Conservation (phyloP, 2,888 invertebrate genomes). For the Allolobophora icterica region DNA sequence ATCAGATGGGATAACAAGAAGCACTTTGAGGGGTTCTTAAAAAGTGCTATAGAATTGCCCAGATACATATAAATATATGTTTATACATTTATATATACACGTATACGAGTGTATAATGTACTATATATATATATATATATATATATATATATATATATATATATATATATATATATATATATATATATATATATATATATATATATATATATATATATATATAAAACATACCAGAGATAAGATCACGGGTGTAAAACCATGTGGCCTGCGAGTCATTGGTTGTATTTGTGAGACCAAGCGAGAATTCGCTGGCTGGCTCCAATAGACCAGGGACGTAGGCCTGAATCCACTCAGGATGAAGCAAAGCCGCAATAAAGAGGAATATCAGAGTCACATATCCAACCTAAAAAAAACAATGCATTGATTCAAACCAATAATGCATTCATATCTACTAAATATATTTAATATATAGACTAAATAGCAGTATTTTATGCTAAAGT, state of each 20-base stretch:
- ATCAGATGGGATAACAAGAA: too few relatives aligned
- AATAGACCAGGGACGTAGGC: background rate
- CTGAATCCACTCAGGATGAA: slow-evolving; percentile 39
- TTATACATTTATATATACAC: too few relatives aligned
- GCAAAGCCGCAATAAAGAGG: slow-evolving; percentile 29
- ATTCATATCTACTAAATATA: too few relatives aligned
- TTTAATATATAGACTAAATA: background rate
- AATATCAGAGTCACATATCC: slow-evolving; percentile 29
- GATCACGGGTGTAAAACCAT: slow-evolving; percentile 19
- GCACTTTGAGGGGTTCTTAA: too few relatives aligned
- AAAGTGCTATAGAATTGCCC: too few relatives aligned
- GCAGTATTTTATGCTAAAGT: background rate
- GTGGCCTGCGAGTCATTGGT: slow-evolving; percentile 15
- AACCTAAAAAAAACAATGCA: slow-evolving; percentile 26
- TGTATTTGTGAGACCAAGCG: background rate
- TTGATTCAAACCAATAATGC: background rate
- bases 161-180: background rate
- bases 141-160: background rate
- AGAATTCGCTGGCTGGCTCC: slow-evolving; percentile 19
- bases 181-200: background rate
- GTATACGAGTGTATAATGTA: too few relatives aligned
- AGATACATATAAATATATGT: too few relatives aligned
- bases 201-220: background rate
- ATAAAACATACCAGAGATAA: background rate
- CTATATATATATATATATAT: too few relatives aligned